Evolutionary conservation across 2,888 invertebrate genomes (phyloP).

Genomic region (Eristalinus sepulchralis): DNA sequence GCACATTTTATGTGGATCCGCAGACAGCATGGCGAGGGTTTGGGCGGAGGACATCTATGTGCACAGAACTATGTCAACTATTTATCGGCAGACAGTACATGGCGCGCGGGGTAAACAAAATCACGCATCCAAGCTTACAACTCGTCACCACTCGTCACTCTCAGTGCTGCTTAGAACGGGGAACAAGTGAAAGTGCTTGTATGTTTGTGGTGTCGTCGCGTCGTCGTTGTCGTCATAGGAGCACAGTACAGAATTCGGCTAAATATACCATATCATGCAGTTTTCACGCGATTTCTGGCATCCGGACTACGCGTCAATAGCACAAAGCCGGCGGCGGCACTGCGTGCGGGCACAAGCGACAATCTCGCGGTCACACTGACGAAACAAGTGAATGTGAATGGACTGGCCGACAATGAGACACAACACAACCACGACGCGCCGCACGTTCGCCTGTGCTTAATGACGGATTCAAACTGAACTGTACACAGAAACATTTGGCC

Average conservation of each 20-base stretch:
- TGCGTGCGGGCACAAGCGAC: constrained; percentile 5
- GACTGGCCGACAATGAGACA: constrained; percentile 3
- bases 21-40: constrained; percentile 11
- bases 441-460: constrained; percentile 52
- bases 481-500: constrained; percentile 46
- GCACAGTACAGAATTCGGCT: background rate
- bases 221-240: constrained; percentile 2
- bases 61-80: constrained; percentile 43
- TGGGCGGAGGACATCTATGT: background rate
- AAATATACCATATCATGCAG: constrained; percentile 40
- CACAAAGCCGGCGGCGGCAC: background rate
- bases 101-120: background rate
- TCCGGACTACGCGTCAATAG: background rate
- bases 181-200: constrained; percentile 52
- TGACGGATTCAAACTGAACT: constrained; percentile 61
- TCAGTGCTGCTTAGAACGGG: background rate
- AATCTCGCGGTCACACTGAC: background rate
- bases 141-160: background rate
- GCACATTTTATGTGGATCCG: background rate
- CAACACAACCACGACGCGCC: background rate
- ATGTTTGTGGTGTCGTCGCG: background rate
- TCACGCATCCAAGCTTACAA: background rate
- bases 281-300: constrained; percentile 15
- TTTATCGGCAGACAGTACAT: constrained; percentile 10
- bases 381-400: constrained; percentile 13